Percentiles rank a stretch among this genome's conserved stretches.
Conservation (phyloP, 1,140 invertebrate species). For the Neuroterus valhalla region DNA sequence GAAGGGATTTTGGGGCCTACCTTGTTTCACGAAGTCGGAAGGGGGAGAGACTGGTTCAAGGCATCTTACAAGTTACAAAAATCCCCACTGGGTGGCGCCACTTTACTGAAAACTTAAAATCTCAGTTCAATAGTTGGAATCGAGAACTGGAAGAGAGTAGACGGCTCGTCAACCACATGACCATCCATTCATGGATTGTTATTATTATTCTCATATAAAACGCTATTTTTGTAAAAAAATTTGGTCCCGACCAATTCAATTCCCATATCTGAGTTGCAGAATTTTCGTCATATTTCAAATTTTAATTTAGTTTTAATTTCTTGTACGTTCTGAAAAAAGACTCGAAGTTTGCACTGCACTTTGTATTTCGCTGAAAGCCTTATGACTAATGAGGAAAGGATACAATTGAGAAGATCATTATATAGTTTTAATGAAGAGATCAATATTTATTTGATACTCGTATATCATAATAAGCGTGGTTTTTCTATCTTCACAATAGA, state of each 20-base stretch:
- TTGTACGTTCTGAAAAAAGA: no score
- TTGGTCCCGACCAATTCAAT: not conserved
- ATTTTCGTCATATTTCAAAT: not conserved
- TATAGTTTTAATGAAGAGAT: conserved; percentile 69
- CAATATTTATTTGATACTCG: conserved; percentile 74
- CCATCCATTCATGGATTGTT: not conserved
- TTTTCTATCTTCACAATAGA: conserved; percentile 70
- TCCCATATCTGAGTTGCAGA: not conserved
- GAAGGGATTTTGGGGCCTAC: conserved; percentile 49
- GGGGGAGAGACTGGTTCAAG: conserved; percentile 41
- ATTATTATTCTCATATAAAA: no score
- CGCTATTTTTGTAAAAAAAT: not conserved
- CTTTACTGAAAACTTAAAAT: conserved; percentile 35
- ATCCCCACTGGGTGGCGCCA: conserved; percentile 59
- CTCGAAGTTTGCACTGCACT: no score
- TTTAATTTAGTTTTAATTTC: not conserved
- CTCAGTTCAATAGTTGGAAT: not conserved
- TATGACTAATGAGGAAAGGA: not conserved
- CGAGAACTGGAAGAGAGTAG: not conserved
- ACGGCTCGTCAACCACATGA: not conserved
- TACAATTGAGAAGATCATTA: not conserved
- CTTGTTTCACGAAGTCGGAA: conserved; percentile 39
- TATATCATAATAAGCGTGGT: conserved; percentile 72
- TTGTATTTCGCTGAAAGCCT: not conserved
- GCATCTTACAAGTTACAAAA: conserved; percentile 37